These are phyloP conservation scores for Myotis vivesi DNA, from an alignment of 2,797 vertebrate species.

Conservation along the genomic window DNA sequence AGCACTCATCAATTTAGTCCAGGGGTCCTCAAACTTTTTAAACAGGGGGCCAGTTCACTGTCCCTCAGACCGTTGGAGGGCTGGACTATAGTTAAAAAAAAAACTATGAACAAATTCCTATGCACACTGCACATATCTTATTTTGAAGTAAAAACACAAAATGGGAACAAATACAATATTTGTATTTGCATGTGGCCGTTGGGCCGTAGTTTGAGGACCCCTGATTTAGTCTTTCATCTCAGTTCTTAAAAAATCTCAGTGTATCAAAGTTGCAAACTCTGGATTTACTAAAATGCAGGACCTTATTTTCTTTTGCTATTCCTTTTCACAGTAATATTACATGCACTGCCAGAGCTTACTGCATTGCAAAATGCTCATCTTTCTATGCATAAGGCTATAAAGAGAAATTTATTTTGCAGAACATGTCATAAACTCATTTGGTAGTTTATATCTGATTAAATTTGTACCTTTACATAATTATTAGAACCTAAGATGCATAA, in stretches of 20 bases:
- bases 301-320: constrained; percentile 45
- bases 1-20: constrained; percentile 58
- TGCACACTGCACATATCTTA: too few relatives aligned
- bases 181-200: too few relatives aligned
- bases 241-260: constrained; percentile 43
- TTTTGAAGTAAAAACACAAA: too few relatives aligned
- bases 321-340: neutral
- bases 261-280: constrained; percentile 59
- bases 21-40: too few relatives aligned
- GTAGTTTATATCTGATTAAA: constrained; percentile 60
- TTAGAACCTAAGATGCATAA: constrained; percentile 26
- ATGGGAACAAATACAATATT: too few relatives aligned
- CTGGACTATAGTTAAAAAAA: too few relatives aligned
- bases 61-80: too few relatives aligned
- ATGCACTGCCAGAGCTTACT: constrained; percentile 38
- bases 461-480: constrained; percentile 63
- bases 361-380: constrained; percentile 58
- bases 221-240: constrained; percentile 66
- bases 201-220: too few relatives aligned
- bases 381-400: constrained; percentile 39
- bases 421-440: constrained; percentile 49
- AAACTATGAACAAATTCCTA: too few relatives aligned
- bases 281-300: constrained; percentile 50
- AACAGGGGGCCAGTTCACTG: too few relatives aligned
- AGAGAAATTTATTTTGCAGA: constrained; percentile 28